Evolutionary conservation across 2,113 vertebrate genomes (phyloP).

Genomic region (Empidonax alnorum): DNA sequence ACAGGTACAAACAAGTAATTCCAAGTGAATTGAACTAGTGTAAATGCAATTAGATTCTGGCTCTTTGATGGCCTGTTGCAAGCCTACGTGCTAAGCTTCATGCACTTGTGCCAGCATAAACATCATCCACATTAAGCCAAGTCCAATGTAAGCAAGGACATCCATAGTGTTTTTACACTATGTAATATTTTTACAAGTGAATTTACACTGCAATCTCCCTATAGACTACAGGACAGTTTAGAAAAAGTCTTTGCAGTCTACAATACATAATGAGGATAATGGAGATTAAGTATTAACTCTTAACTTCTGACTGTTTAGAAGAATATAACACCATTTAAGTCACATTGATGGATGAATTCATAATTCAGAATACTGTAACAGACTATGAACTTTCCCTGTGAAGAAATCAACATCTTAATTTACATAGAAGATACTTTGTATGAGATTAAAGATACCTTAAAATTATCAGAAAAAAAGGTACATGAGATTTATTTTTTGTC

Average conservation of each 20-base stretch:
- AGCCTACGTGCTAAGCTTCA: background rate
- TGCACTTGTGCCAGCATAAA: background rate
- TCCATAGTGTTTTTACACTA: background rate
- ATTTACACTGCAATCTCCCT: background rate
- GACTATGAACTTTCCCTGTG: background rate
- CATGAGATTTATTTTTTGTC: fast-evolving
- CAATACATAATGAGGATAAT: no score
- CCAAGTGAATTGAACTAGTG: constrained; percentile 41
- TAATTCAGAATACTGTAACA: background rate
- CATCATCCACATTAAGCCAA: background rate
- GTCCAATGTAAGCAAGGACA: fast-evolving
- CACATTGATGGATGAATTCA: background rate
- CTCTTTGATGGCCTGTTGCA: background rate
- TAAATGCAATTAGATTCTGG: constrained; percentile 44
- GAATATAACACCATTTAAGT: background rate
- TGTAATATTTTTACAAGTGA: background rate
- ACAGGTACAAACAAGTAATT: constrained; percentile 38
- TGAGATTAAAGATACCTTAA: background rate
- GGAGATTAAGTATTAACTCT: background rate
- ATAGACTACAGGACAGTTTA: background rate
- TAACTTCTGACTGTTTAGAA: background rate
- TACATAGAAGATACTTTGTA: background rate
- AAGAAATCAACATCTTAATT: background rate
- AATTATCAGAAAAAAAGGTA: background rate
- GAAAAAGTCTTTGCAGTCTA: background rate